Percentiles rank a stretch among this genome's conserved stretches.
Conservation (phyloP, 2,113 vertebrate genomes). For the Cephalopholis sonnerati region DNA sequence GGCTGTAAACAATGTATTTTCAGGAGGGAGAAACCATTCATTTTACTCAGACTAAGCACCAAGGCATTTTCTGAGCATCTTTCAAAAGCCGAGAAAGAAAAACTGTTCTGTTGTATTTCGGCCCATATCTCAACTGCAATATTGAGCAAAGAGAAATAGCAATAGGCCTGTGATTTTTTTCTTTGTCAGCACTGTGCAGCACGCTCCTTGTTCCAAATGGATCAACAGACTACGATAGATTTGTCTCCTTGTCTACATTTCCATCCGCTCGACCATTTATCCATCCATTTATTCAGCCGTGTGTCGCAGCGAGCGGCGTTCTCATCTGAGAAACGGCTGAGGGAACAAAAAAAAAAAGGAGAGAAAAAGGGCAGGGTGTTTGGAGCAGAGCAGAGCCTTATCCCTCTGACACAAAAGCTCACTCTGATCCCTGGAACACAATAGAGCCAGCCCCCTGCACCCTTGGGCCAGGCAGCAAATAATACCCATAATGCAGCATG, state of each 20-base stretch:
- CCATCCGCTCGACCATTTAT: conserved; percentile 49
- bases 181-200: conserved; percentile 50
- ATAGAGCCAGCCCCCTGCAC: conserved; percentile 53
- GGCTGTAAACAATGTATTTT: conserved; percentile 53
- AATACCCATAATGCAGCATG: conserved; percentile 78
- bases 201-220: conserved; percentile 46
- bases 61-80: conserved; percentile 47
- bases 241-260: conserved; percentile 62
- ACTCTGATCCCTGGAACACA: conserved; percentile 77
- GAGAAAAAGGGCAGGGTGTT: conserved; percentile 48
- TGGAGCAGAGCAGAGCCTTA: conserved; percentile 63
- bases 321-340: conserved; percentile 55
- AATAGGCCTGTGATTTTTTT: conserved; percentile 45
- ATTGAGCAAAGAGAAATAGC: conserved; percentile 45
- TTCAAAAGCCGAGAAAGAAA: conserved; percentile 44
- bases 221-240: conserved; percentile 50
- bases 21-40: conserved; percentile 45
- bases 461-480: conserved; percentile 73
- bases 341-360: conserved; percentile 41
- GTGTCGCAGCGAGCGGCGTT: conserved; percentile 31
- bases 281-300: conserved; percentile 46
- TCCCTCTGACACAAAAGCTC: conserved; percentile 69
- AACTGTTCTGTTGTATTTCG: conserved; percentile 15
- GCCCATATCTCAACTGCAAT: conserved; percentile 45
- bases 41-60: conserved; percentile 51